A percentile compares a stretch with the other conserved stretches of the same genome.
Evolutionary conservation across 1,140 invertebrate species (phyloP).

Genomic region (Monochamus saltuarius): DNA sequence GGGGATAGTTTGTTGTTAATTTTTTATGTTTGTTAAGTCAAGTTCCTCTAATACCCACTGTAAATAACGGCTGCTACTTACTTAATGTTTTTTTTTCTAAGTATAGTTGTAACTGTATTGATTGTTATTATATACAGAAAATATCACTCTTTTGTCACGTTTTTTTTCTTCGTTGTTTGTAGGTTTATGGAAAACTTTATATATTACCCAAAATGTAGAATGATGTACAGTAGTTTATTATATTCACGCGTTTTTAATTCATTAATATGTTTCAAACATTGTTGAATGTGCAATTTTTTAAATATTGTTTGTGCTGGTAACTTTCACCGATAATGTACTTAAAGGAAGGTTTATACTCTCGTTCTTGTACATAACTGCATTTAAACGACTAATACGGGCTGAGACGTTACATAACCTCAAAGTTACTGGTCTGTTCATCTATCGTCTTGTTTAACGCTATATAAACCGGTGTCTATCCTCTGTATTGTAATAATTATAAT

Average conservation of each 20-base stretch:
- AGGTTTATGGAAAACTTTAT: conserved; percentile 5
- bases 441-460: no score
- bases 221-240: conserved; percentile 1
- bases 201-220: conserved; percentile 2
- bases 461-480: no score
- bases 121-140: conserved; percentile 14
- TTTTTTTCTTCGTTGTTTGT: conserved; percentile 14
- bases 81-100: conserved; percentile 18
- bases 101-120: conserved; percentile 18
- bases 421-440: no score
- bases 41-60: conserved; percentile 20
- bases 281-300: conserved; percentile 15
- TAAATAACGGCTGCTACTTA: conserved; percentile 24
- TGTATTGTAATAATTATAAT: no score
- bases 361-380: conserved; percentile 1
- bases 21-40: conserved; percentile 8
- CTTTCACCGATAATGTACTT: conserved; percentile 9
- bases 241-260: neutral
- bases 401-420: no score
- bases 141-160: conserved; percentile 9
- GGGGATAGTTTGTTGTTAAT: neutral
- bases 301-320: conserved; percentile 10
- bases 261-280: conserved; percentile 13
- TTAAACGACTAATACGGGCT: neutral
- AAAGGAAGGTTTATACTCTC: neutral